A percentile compares a stretch with the other conserved stretches of the same genome.
phyloP scores from a whole-genome alignment of 2,113 vertebrate species.

The Ia io region DNA sequence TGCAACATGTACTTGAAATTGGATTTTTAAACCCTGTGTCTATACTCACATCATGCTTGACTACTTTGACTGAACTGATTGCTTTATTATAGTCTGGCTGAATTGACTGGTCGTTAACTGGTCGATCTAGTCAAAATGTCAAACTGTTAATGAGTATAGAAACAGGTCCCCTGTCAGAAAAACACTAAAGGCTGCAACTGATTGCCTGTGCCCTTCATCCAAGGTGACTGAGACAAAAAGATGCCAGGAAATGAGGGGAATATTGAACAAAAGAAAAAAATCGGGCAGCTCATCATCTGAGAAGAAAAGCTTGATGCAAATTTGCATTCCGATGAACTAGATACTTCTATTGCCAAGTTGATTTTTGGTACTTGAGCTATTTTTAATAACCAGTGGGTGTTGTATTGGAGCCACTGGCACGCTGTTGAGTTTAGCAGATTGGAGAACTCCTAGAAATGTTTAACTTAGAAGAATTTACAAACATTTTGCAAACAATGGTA shows the following conservation, averaged over 20 bases:
- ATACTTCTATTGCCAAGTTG: constrained; percentile 58
- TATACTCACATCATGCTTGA: constrained; percentile 17
- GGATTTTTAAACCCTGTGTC: constrained; percentile 49
- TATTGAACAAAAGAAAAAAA: constrained; percentile 32
- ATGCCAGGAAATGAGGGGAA: not conserved
- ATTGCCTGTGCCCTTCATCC: constrained; percentile 44
- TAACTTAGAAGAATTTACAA: constrained; percentile 70
- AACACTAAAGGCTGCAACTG: constrained; percentile 20
- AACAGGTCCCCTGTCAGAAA: constrained; percentile 45
- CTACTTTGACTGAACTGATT: constrained; percentile 57
- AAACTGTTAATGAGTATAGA: constrained; percentile 59
- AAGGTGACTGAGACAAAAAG: constrained; percentile 46
- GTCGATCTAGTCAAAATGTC: constrained; percentile 70
- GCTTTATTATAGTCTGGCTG: constrained; percentile 59
- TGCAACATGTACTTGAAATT: constrained; percentile 49
- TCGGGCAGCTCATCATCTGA: not conserved
- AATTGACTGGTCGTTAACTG: constrained; percentile 58
- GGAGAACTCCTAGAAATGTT: constrained; percentile 77
- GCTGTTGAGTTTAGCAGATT: constrained; percentile 76
- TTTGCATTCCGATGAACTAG: constrained; percentile 29
- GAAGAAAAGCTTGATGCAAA: constrained; percentile 49
- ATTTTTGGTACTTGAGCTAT: constrained; percentile 62
- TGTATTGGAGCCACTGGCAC: constrained; percentile 50
- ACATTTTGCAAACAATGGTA: constrained; percentile 81
- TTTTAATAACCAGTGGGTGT: constrained; percentile 67